Evolutionary conservation across 2,113 vertebrate species (phyloP), one percentile per base, ranked within the genome.

Genomic region (Sinocyclocheilus maitianheensis): DNA sequence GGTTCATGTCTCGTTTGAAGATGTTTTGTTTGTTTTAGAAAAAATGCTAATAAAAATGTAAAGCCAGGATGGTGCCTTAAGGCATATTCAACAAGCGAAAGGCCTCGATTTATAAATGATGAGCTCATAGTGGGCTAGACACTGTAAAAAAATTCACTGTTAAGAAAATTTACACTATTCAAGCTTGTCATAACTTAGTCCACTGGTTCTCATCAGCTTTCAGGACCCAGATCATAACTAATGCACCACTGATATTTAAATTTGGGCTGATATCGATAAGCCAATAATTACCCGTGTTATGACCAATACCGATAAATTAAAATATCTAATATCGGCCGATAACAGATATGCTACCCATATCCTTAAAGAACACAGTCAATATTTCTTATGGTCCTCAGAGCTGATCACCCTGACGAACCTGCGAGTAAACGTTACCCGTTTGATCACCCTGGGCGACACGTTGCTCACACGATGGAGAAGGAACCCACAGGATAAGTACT

Each of bases 371-470:
- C 12, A 12, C 11, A 63, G 20, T 11, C 7, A 55, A 18, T 20
- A 69, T 55, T 30, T 84, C 58, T 86, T n/a, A 43, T 76, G 11
- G 58, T 46, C 72, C 74, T 75, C 87, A 98, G 97, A 97, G 20
- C 95, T 97, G 14, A 96, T 96, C 90, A 96, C 95, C 0, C 0
- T 98, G 86, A 98, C 96, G 67, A 98, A 98, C 71, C 89, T 98
- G 60, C 96, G 97, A 62, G 93, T 98, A 81, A 99, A 98, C 92
- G 97, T 99, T 87, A 97, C 96, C n/a, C 96, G 93, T 85, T 96
- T 98, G 13, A 95, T 97, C 87, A 97, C 95, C 0, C 93, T 98
- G 20, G 95, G 96, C 0, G 97, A 98, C 91, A 96, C 91, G 0
- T 86, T 96, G 81, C 91, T 97, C 87, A 86, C 91, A 4, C 94